Percentiles rank a stretch among this genome's conserved stretches.
These are phyloP conservation scores for Ictidomys tridecemlineatus DNA, from an alignment of 2,113 vertebrate genomes.

Conservation along the genomic window DNA sequence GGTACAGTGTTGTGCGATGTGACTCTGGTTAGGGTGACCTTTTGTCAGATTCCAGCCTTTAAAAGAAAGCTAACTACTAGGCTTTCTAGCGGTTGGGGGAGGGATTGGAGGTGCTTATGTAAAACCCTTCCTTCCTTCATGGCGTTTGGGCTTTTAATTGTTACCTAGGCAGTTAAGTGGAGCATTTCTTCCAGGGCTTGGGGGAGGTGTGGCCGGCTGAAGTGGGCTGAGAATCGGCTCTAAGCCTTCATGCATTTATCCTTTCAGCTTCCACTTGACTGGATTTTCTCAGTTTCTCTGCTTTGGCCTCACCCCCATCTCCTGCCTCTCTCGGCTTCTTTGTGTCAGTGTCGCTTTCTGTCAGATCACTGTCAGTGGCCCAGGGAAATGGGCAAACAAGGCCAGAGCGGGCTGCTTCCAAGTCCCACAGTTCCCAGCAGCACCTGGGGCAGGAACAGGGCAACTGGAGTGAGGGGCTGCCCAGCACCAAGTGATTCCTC, in stretches of 20 bases:
- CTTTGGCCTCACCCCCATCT: conserved; percentile 52
- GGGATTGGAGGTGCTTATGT: not conserved
- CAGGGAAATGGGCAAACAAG: conserved; percentile 43
- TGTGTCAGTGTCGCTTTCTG: conserved; percentile 51
- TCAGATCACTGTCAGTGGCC: conserved; percentile 67
- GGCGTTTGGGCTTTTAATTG: not conserved
- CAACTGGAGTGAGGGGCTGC: not conserved
- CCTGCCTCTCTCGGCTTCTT: conserved; percentile 53
- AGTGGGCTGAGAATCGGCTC: not conserved
- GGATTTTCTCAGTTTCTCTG: conserved; percentile 64
- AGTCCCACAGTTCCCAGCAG: not conserved
- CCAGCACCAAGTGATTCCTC: not conserved
- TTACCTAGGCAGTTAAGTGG: not conserved
- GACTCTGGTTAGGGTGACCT: not conserved
- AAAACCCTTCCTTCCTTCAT: not conserved
- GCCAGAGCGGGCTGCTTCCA: not conserved
- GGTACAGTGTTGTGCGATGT: rapidly evolving
- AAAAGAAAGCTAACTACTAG: not conserved
- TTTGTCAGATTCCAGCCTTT: not conserved
- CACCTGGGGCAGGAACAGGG: rapidly evolving
- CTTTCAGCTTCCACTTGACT: conserved; percentile 53
- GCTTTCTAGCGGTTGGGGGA: not conserved
- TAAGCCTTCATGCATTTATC: conserved; percentile 48
- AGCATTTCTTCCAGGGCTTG: not conserved
- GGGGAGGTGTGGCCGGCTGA: conserved; percentile 32